A percentile compares a stretch with the other conserved stretches of the same genome.
Evolutionary conservation across 2,888 invertebrate species (phyloP).

Genomic region (Zhuqinia jingwanae): DNA sequence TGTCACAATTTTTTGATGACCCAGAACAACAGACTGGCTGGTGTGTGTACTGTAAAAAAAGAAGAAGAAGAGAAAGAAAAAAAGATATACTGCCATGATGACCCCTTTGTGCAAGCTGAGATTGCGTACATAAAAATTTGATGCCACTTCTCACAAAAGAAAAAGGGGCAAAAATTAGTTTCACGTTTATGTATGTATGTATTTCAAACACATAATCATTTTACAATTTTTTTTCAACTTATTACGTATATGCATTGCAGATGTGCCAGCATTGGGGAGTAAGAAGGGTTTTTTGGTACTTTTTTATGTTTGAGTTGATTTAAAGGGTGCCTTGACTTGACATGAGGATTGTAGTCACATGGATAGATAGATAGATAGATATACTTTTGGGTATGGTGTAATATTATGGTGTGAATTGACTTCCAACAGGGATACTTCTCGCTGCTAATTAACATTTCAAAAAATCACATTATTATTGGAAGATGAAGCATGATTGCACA

Average conservation of each 20-base stretch:
- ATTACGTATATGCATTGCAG: slow-evolving; percentile 2
- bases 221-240: neutral
- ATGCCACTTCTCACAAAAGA: slow-evolving; percentile 27
- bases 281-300: neutral
- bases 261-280: too few relatives aligned
- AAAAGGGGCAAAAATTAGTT: slow-evolving; percentile 19
- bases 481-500: slow-evolving; percentile 42
- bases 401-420: slow-evolving; percentile 59
- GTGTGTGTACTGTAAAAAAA: too few relatives aligned
- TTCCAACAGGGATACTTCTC: slow-evolving; percentile 50
- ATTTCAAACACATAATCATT: slow-evolving; percentile 17
- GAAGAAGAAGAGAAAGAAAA: neutral
- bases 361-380: too few relatives aligned
- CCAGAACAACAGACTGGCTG: too few relatives aligned
- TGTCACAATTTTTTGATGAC: slow-evolving; percentile 49
- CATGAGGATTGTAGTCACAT: too few relatives aligned
- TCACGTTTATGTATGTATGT: too few relatives aligned
- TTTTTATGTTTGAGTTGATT: slow-evolving; percentile 26
- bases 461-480: too few relatives aligned
- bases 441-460: slow-evolving; percentile 65
- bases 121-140: slow-evolving; percentile 33
- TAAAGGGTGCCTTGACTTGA: slow-evolving; percentile 35
- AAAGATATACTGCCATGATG: neutral
- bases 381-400: slow-evolving; percentile 30
- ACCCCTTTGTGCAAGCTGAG: slow-evolving; percentile 7